Conservation (phyloP, 1,140 invertebrate species). For the Philaenus spumarius region DNA sequence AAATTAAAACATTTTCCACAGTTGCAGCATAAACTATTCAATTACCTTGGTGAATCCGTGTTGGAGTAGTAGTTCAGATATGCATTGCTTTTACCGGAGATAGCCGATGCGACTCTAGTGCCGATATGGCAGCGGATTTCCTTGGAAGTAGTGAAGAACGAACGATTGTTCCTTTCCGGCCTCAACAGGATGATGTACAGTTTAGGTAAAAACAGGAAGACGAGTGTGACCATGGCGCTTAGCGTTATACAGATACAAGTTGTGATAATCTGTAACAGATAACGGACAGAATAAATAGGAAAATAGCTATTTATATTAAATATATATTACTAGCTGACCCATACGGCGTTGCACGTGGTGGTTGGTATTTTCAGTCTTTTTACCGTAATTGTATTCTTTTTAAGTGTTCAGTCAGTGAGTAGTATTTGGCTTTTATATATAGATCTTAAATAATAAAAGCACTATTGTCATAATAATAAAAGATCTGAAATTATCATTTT, state of each 20-base stretch:
- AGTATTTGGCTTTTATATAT: too few relatives aligned
- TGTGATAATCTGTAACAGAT: constrained; percentile 57
- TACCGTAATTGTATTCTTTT: too few relatives aligned
- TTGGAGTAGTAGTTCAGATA: constrained; percentile 11
- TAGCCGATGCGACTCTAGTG: constrained; percentile 40
- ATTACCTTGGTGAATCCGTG: constrained; percentile 19
- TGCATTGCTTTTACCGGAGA: constrained; percentile 22
- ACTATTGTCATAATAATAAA: too few relatives aligned
- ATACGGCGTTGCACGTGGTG: too few relatives aligned
- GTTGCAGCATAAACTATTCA: neutral
- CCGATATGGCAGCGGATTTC: constrained; percentile 75
- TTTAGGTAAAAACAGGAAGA: constrained; percentile 73
- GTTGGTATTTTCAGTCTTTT: too few relatives aligned
- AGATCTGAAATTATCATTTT: too few relatives aligned
- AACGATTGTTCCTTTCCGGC: constrained; percentile 71
- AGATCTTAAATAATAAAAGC: too few relatives aligned
- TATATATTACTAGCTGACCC: too few relatives aligned
- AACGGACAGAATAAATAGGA: too few relatives aligned
- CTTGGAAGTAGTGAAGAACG: constrained; percentile 70
- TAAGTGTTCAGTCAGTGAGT: too few relatives aligned
- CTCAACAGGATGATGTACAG: constrained; percentile 69
- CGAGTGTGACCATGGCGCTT: constrained; percentile 66
- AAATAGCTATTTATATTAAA: too few relatives aligned
- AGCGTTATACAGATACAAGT: constrained; percentile 64
- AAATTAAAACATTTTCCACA: neutral